These are phyloP conservation scores for Pantherophis vulpinus DNA, from an alignment of 2,797 vertebrate species.

Conservation along the genomic window DNA sequence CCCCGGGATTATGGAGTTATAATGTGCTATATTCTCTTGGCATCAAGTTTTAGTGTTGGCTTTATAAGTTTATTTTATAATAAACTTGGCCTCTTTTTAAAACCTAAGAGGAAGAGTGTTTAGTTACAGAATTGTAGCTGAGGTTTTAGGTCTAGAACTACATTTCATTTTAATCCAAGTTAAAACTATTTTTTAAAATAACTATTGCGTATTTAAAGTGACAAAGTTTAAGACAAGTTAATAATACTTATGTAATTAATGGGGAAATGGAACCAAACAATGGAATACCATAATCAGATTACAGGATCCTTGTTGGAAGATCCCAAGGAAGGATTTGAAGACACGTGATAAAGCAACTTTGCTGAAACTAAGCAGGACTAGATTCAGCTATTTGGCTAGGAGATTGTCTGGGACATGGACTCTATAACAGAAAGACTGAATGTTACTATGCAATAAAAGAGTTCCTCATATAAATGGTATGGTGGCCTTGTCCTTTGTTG, in stretches of 20 bases:
- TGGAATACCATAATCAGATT: not conserved
- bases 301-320: not conserved
- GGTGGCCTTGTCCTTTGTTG: not conserved
- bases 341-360: too few species aligned
- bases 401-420: not conserved
- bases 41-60: not conserved
- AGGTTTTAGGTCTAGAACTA: not conserved
- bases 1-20: not conserved
- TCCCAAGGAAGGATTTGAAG: not conserved
- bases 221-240: not conserved
- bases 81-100: not conserved
- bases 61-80: not conserved
- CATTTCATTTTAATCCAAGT: not conserved
- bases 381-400: not conserved
- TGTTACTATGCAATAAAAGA: not conserved
- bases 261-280: not conserved
- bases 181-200: not conserved
- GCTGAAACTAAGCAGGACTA: not conserved
- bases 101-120: not conserved
- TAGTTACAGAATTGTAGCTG: not conserved
- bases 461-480: not conserved
- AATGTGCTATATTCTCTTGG: not conserved
- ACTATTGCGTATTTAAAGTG: not conserved
- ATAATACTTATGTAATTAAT: not conserved
- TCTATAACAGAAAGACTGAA: too few species aligned